Evolutionary conservation across 1,140 invertebrate species (phyloP), one percentile per base, ranked within the genome.

Genomic region (Drosophila bifasciata): DNA sequence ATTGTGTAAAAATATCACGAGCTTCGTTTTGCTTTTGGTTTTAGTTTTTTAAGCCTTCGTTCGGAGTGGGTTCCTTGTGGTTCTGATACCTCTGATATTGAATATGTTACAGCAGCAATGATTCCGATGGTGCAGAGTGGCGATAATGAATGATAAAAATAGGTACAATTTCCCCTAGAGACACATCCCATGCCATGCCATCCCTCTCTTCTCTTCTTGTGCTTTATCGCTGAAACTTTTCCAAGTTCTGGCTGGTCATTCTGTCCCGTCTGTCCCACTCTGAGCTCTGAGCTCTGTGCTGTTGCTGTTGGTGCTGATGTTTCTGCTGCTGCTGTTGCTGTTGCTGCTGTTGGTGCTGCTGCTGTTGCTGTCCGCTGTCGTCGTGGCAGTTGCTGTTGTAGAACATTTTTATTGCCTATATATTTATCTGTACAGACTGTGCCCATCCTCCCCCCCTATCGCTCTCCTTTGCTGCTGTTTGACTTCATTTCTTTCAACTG

Each of bases 401-500:
- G 73, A 80, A 73, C 74, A 60, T 85, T 85, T 85, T 85, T 85
- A 86, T 86, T 85, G 57, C 81, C 81, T 41, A 79, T 84, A 76
- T 76, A 60, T 76, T 72, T 79, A 45, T 53, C 43, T 53, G 59
- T 49, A 44, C 56, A 51, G 59, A 52, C 45, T 40, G 19, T 62
- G 16, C 19, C 19, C 19, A 21, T 3, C 19, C 19, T 3, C 0
- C 11, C 32, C 13, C 32, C 32, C 32, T n/a, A 36, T 13, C 32
- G 32, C 11, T 36, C 32, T 36, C 11, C 4, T 25, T 5, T 32
- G 32, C 52, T 61, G 58, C 52, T 72, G 49, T 83, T 84, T 75
- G 79, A 83, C 79, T 83, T 75, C 66, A 71, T 84, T 76, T 72
- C 80, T 69, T 79, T 76, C 72, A 58, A 64, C 63, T 85, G 72